phyloP scores from a whole-genome alignment of 2,888 invertebrate genomes.

The Nipponacmea schrenckii region DNA sequence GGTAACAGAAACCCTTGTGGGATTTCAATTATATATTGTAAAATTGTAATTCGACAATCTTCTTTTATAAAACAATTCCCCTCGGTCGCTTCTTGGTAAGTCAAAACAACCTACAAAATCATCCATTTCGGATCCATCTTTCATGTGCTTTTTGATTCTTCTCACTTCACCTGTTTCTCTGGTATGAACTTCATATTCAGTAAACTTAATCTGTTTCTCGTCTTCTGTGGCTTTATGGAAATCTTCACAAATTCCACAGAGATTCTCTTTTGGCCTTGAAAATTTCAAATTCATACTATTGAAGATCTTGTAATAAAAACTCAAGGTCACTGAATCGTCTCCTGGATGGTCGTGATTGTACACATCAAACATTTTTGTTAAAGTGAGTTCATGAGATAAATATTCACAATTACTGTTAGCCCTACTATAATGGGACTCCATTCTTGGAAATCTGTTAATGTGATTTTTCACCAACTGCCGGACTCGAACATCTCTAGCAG shows the following conservation, averaged over 20 bases:
- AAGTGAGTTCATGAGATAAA: background rate
- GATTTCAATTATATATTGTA: background rate
- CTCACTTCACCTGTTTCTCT: background rate
- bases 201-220: background rate
- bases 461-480: background rate
- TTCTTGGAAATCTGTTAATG: background rate
- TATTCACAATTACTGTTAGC: background rate
- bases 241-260: background rate
- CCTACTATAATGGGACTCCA: background rate
- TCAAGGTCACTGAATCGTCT: background rate
- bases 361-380: background rate
- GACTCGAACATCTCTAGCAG: background rate
- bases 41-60: background rate
- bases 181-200: background rate
- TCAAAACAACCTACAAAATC: background rate
- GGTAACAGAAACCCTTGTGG: background rate
- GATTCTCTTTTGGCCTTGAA: background rate
- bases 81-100: background rate
- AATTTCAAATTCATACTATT: background rate
- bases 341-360: background rate
- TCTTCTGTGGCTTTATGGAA: background rate
- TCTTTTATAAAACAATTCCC: background rate
- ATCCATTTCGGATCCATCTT: background rate
- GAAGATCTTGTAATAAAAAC: background rate
- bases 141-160: background rate